Evolutionary conservation across 1,140 invertebrate genomes (phyloP).

Genomic region (Aporrectodea caliginosa): DNA sequence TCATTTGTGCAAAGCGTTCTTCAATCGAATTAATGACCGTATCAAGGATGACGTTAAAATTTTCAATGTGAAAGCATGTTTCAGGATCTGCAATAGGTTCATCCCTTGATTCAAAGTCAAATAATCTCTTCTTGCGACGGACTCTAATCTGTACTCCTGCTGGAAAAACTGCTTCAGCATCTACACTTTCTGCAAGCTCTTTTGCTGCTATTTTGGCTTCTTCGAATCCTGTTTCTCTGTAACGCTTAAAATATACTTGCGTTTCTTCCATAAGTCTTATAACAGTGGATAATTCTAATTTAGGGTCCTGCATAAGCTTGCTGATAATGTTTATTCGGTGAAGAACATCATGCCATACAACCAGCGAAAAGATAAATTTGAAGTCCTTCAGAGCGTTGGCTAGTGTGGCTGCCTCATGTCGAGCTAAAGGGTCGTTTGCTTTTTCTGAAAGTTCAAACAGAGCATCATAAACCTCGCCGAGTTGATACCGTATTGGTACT

Average conservation of each 20-base stretch:
- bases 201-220: constrained; percentile 7
- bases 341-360: background rate
- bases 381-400: background rate
- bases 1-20: too few species aligned
- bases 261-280: background rate
- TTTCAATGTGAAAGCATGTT: too few species aligned
- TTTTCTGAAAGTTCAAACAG: constrained; percentile 15
- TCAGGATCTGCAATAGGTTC: too few species aligned
- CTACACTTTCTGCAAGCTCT: constrained; percentile 12
- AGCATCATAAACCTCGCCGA: constrained; percentile 8
- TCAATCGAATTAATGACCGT: too few species aligned
- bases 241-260: background rate
- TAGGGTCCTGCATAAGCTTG: background rate
- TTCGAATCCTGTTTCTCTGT: constrained; percentile 3
- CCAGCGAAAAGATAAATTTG: background rate
- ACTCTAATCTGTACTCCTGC: too few species aligned
- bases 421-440: constrained; percentile 10
- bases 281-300: background rate
- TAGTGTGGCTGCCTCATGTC: background rate
- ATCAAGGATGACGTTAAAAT: too few species aligned
- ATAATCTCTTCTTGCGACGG: too few species aligned
- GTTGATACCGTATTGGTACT: constrained; percentile 19
- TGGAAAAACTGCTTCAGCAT: too few species aligned
- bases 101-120: too few species aligned
- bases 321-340: background rate